Evolutionary conservation across 2,797 vertebrate genomes (phyloP), one percentile per base, ranked within the genome.

Genomic region (Molossus alvarezi): DNA sequence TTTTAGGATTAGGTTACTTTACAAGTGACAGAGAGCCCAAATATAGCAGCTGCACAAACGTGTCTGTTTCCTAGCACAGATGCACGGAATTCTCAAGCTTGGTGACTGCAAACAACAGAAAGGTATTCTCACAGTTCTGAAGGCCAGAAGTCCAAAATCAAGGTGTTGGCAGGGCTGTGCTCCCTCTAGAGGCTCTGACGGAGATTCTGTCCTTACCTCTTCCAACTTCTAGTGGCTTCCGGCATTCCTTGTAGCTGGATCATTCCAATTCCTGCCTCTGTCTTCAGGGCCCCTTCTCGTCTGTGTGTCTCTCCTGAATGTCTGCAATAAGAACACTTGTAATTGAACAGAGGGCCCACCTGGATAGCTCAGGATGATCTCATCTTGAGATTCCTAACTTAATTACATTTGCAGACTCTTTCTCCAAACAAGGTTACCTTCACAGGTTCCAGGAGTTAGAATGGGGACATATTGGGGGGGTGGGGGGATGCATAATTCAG

Each of bases 1-100:
- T 60, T 41, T 87, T 81, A 90, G 45, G 29, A 67, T 92, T 64
- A 69, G 29, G 10, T 94, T 86, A 80, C 41, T 51, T 94, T 83
- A 60, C 48, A 13, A 87, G 17, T 51, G 23, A 64, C 4, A 67
- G 72, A 88, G 91, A 85, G 85, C 57, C 93, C 53, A 72, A 85
- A 57, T 41, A 51, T 2, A 48, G 67, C 51, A 69, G 21, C 12
- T 89, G 80, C 62, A 69, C 48, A 91, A 87, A 57, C 23, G 0
- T 23, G 71, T 87, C n/a, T 45, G 20, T 76, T 76, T 94, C 55
- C 53, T 71, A 45, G 2, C 9, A 33, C 27, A 75, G 51, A 23
- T 41, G 3, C 14, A 23, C 17, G 27, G 81, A 62, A 57, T 41
- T 53, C 53, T 41, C 29, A 95, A 27, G 45, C 4, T 62, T 29